A percentile compares a stretch with the other conserved stretches of the same genome.
These are phyloP conservation scores for Halocynthia roretzi DNA, from an alignment of 23 tunicate species.

Conservation along the genomic window DNA sequence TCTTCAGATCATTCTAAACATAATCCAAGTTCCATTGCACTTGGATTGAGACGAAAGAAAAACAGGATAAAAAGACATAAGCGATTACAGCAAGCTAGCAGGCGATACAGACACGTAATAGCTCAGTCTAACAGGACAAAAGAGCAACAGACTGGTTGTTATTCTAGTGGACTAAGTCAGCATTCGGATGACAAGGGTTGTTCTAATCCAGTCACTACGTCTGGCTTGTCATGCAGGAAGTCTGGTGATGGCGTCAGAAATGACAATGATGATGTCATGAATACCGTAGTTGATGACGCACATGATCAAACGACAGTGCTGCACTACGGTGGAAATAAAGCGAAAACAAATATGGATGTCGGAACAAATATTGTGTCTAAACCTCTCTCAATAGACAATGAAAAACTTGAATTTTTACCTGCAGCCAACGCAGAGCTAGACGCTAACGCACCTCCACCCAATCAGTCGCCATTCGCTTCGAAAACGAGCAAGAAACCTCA, in stretches of 20 bases:
- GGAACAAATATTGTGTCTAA: background rate
- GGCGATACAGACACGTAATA: background rate
- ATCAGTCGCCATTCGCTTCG: slow-evolving; percentile 37
- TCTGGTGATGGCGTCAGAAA: background rate
- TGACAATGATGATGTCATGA: background rate
- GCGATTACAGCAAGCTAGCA: slow-evolving; percentile 16
- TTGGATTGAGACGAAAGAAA: background rate
- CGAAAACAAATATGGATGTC: background rate
- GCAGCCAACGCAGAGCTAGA: slow-evolving; percentile 14
- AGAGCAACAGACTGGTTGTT: too few species aligned
- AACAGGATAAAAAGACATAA: slow-evolving; percentile 1
- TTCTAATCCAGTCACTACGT: background rate
- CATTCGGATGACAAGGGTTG: background rate
- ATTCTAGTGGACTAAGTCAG: slow-evolving; percentile 18
- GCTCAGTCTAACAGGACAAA: too few species aligned
- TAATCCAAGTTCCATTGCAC: background rate
- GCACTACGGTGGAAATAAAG: slow-evolving; percentile 14
- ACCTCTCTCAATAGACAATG: background rate
- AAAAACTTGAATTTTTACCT: background rate
- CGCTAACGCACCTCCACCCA: slow-evolving; percentile 28
- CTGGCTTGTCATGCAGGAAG: background rate
- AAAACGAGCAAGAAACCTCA: background rate
- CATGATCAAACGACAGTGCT: slow-evolving; percentile 11
- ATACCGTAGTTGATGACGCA: slow-evolving; percentile 12
- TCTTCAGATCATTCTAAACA: slow-evolving; percentile 11